Evolutionary conservation across 2,113 vertebrate species (phyloP).

Genomic region (Perca flavescens): DNA sequence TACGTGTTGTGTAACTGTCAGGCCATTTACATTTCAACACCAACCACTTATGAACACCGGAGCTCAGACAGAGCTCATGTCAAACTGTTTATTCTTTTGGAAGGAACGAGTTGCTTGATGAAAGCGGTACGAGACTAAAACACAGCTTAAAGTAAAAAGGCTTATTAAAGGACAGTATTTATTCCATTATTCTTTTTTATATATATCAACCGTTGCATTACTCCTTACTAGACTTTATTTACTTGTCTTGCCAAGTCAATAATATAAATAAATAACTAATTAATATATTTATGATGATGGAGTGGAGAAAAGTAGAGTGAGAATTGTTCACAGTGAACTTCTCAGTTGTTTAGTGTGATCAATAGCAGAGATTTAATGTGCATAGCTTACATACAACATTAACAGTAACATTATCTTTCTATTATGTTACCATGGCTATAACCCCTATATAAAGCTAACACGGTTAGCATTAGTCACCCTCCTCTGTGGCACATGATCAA

Average conservation of each 20-base stretch:
- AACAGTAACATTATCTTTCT: not conserved
- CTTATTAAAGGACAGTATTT: conserved; percentile 23
- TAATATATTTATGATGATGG: conserved; percentile 18
- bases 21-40: conserved; percentile 29
- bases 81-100: conserved; percentile 14
- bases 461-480: conserved; percentile 49
- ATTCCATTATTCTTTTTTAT: conserved; percentile 24
- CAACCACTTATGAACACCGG: conserved; percentile 22
- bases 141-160: not conserved
- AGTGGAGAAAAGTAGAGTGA: not conserved
- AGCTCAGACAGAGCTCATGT: conserved; percentile 14
- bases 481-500: conserved; percentile 26
- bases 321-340: not conserved
- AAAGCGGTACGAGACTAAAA: conserved; percentile 14
- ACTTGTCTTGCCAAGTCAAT: conserved; percentile 9
- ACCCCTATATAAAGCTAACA: conserved; percentile 21
- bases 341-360: not conserved
- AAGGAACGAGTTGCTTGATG: conserved; percentile 9
- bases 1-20: conserved; percentile 13
- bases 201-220: not conserved
- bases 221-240: conserved; percentile 12
- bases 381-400: too few species aligned
- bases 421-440: not conserved
- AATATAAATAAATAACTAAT: conserved; percentile 17
- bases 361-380: not conserved